Percentiles rank a stretch among this genome's conserved stretches.
These are phyloP conservation scores for Helleia helle DNA, from an alignment of 2,888 invertebrate species.

Conservation along the genomic window DNA sequence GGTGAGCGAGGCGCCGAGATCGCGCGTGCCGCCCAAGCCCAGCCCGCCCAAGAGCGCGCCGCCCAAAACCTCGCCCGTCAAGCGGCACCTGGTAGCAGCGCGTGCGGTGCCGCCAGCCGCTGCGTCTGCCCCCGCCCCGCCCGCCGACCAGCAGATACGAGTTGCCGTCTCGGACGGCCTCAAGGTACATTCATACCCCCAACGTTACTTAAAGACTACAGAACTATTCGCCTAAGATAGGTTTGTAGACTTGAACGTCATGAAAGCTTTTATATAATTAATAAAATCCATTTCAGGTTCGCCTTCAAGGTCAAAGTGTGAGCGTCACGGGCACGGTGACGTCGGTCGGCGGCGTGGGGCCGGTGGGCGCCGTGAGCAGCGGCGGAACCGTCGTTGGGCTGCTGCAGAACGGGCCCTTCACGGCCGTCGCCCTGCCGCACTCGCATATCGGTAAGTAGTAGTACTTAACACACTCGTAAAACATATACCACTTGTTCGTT, in stretches of 20 bases:
- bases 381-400: slow-evolving; percentile 37
- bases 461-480: too few relatives aligned
- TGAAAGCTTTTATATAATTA: too few relatives aligned
- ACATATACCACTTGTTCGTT: neutral
- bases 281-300: slow-evolving; percentile 46
- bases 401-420: slow-evolving; percentile 57
- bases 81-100: slow-evolving; percentile 41
- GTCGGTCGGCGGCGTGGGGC: slow-evolving; percentile 26
- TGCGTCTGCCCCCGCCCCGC: too few relatives aligned
- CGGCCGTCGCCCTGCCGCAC: slow-evolving; percentile 39
- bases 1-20: slow-evolving; percentile 33
- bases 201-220: too few relatives aligned
- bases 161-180: slow-evolving; percentile 54
- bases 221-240: too few relatives aligned
- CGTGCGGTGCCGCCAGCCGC: neutral
- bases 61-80: slow-evolving; percentile 45
- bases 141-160: slow-evolving; percentile 31
- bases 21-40: neutral
- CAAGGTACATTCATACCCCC: slow-evolving; percentile 31
- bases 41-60: slow-evolving; percentile 1
- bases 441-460: slow-evolving; percentile 25
- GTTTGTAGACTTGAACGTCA: too few relatives aligned
- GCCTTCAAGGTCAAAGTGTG: slow-evolving; percentile 46
- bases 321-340: neutral
- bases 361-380: slow-evolving; percentile 53